phyloP scores from a whole-genome alignment of 2,888 invertebrate genomes.

The Tigriopus californicus region DNA sequence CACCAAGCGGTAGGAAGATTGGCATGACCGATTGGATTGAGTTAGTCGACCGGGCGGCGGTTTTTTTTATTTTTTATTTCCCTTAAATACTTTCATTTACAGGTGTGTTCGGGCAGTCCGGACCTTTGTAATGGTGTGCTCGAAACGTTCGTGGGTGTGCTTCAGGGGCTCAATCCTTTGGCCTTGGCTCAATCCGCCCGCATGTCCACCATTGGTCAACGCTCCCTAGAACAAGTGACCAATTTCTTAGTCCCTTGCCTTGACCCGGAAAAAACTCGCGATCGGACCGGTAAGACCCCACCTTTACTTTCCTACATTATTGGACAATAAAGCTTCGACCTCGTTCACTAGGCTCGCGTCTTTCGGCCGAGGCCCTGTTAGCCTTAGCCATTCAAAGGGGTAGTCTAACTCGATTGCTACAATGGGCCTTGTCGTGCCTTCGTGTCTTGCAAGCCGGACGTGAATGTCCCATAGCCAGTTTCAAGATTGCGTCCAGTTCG shows the following conservation, averaged over 20 bases:
- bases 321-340: neutral
- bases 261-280: neutral
- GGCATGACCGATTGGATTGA: no score
- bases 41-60: no score
- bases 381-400: constrained; percentile 40
- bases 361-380: constrained; percentile 35
- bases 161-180: constrained; percentile 37
- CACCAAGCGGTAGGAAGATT: neutral
- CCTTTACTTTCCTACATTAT: no score
- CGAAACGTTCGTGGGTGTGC: constrained; percentile 36
- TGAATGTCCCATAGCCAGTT: no score
- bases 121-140: constrained; percentile 39
- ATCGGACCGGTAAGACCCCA: neutral
- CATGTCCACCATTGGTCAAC: constrained; percentile 26
- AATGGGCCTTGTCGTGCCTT: constrained; percentile 43
- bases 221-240: neutral
- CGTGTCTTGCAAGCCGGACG: constrained; percentile 19
- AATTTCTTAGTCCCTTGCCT: neutral
- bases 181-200: constrained; percentile 40
- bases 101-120: no score
- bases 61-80: no score
- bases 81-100: no score
- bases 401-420: constrained; percentile 37
- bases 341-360: constrained; percentile 22
- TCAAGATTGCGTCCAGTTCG: no score